Conservation (phyloP, 2,797 vertebrate genomes). For the Prunella strophiata region DNA sequence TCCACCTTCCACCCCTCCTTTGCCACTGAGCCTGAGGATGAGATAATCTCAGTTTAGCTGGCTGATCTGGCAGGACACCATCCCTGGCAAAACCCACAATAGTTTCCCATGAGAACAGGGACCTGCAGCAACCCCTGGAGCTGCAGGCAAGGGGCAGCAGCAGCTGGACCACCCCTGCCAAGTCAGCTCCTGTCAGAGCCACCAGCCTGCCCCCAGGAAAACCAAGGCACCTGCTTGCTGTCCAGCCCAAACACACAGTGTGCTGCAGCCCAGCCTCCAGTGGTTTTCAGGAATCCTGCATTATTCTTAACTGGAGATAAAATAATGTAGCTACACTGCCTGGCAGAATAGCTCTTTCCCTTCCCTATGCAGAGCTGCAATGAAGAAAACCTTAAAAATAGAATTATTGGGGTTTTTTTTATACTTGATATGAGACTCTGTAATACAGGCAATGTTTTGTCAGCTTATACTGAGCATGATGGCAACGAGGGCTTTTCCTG, state of each 20-base stretch:
- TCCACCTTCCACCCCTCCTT: background rate
- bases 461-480: background rate
- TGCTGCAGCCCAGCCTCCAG: background rate
- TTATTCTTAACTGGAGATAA: background rate
- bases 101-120: background rate
- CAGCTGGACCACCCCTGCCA: fast-evolving
- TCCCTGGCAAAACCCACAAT: fast-evolving
- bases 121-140: background rate
- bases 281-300: background rate
- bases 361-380: background rate
- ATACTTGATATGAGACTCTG: background rate
- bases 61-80: background rate
- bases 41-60: background rate
- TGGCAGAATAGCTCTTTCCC: background rate
- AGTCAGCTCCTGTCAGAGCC: background rate
- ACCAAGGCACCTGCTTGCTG: fast-evolving
- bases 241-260: fast-evolving
- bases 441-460: background rate
- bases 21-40: fast-evolving
- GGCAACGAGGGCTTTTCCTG: background rate
- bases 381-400: background rate
- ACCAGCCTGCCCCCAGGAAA: background rate
- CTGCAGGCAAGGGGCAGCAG: background rate
- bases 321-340: background rate
- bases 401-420: background rate